phyloP scores from a whole-genome alignment of 2,888 invertebrate species.

The Papilio elwesi region DNA sequence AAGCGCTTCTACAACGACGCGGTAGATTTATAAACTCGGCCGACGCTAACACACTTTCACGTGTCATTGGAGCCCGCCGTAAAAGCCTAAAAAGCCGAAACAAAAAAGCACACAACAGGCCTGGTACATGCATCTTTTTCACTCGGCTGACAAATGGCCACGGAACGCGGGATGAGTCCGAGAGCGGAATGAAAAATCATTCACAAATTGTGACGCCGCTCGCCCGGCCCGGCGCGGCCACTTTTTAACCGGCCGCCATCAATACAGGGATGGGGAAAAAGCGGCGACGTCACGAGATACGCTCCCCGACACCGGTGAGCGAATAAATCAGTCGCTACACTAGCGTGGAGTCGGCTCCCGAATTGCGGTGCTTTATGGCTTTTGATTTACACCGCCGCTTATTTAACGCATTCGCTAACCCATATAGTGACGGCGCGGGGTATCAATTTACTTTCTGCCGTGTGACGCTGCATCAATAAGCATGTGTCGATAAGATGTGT shows the following conservation, averaged over 20 bases:
- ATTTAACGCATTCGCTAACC: slow-evolving; percentile 61
- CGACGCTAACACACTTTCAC: slow-evolving; percentile 82
- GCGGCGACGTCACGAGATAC: slow-evolving; percentile 80
- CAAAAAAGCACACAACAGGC: slow-evolving; percentile 60
- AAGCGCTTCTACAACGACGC: slow-evolving; percentile 50
- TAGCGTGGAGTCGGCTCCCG: slow-evolving; percentile 76
- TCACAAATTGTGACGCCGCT: slow-evolving; percentile 78
- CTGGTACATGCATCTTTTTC: slow-evolving; percentile 81
- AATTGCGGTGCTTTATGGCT: slow-evolving; percentile 73
- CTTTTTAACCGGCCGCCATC: slow-evolving; percentile 80
- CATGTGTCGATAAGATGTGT: slow-evolving; percentile 32
- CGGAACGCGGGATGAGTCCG: slow-evolving; percentile 75
- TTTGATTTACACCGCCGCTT: slow-evolving; percentile 73
- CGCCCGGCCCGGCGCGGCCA: slow-evolving; percentile 71
- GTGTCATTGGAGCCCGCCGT: slow-evolving; percentile 80
- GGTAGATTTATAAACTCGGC: slow-evolving; percentile 77
- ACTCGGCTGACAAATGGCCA: slow-evolving; percentile 81
- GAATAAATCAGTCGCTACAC: slow-evolving; percentile 77
- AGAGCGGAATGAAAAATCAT: slow-evolving; percentile 78
- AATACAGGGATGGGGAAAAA: slow-evolving; percentile 74
- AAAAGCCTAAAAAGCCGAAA: slow-evolving; percentile 80
- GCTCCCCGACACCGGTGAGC: slow-evolving; percentile 76
- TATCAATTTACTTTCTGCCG: slow-evolving; percentile 45
- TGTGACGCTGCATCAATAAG: slow-evolving; percentile 40
- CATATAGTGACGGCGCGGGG: slow-evolving; percentile 53